Evolutionary conservation across 1,140 invertebrate species (phyloP), one percentile per base, ranked within the genome.

Genomic region (Cydia strobilella): DNA sequence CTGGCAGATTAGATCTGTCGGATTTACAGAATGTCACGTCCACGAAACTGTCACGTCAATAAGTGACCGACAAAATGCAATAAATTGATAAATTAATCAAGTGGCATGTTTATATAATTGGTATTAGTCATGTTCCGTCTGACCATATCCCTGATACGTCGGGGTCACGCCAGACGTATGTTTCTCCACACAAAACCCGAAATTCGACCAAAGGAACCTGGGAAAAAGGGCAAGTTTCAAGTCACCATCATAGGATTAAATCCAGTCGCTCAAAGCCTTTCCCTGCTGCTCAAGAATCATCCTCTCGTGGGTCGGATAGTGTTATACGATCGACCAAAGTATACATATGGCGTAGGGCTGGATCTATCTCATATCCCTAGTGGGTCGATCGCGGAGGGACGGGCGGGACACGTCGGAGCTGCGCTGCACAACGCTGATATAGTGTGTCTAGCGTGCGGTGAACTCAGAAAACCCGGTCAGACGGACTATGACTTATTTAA

Each of bases 401-500:
- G 18, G 5, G 65, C 27, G 6, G 65, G 65, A 4, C 31, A 39
- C 31, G 18, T 69, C 15, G 35, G 65, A 18, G 15, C n/a, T 2
- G 31, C 65, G 9, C 65, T 69, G 15, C 10, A 9, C n/a, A 35
- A 69, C 65, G 15, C 65, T 18, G 65, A 69, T 20, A 20, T 69
- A 18, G 65, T 69, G 13, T 31, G 27, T 20, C 65, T 69, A 9
- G 65, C 65, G 15, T 69, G 65, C 65, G 31, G 65, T 0, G 65
- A 69, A 1, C 65, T 35, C 6, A 69, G 65, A 12, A 69, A 7
- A 39, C 27, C 65, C 42, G 65, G 65, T 42, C 65, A 69, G 65
- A 42, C 65, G 65, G 65, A 69, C 31, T 69, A 69, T 69, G 65
- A 69, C 42, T 42, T 69, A 20, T 69, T 35, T 69, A 69, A 35